A percentile compares a stretch with the other conserved stretches of the same genome.
These are phyloP conservation scores for Syngnathus floridae DNA, from an alignment of 2,113 vertebrate species.

Conservation along the genomic window DNA sequence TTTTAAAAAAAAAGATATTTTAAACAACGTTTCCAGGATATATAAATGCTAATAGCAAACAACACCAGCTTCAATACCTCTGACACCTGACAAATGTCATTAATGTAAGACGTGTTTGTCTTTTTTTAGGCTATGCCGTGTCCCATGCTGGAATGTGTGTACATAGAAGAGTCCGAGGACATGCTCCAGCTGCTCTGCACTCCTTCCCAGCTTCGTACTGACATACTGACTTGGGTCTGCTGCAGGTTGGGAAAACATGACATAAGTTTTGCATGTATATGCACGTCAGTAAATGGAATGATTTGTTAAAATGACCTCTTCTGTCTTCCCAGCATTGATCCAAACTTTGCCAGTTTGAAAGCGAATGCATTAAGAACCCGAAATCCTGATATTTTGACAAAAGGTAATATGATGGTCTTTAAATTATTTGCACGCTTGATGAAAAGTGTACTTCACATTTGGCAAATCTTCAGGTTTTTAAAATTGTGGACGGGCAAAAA, in stretches of 20 bases:
- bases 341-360: constrained; percentile 38
- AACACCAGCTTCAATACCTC: neutral
- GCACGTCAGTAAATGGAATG: neutral
- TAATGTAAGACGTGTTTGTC: neutral
- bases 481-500: neutral
- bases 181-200: constrained; percentile 74
- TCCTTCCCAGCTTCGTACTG: constrained; percentile 74
- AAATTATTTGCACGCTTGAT: neutral
- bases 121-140: constrained; percentile 65
- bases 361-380: constrained; percentile 43
- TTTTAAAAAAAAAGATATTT: too few relatives aligned
- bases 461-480: neutral
- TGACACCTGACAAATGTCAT: neutral
- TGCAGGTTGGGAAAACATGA: constrained; percentile 52
- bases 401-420: constrained; percentile 55
- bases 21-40: neutral
- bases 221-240: constrained; percentile 81
- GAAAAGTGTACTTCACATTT: neutral
- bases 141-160: constrained; percentile 73
- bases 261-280: neutral
- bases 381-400: constrained; percentile 54
- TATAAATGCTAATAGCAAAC: neutral
- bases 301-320: neutral
- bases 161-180: constrained; percentile 68
- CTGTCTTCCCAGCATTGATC: constrained; percentile 49